Conservation (phyloP, 2,888 invertebrate species). For the Drosophila demipolita region DNA sequence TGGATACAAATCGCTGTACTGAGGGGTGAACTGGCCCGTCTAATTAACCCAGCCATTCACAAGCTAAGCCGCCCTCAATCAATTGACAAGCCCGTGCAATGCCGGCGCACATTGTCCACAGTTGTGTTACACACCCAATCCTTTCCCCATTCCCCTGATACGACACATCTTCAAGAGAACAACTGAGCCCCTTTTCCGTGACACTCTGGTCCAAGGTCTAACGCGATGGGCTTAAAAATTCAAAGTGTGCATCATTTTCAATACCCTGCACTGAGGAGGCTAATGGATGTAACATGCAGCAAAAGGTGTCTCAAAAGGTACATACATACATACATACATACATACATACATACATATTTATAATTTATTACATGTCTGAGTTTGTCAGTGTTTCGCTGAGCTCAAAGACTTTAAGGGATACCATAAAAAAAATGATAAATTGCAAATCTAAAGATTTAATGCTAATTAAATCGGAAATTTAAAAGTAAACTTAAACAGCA, state of each 20-base stretch:
- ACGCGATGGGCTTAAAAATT: constrained; percentile 49
- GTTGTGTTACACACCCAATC: constrained; percentile 16
- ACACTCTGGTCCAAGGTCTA: constrained; percentile 35
- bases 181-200: not conserved
- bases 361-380: not conserved
- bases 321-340: too few species aligned
- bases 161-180: not conserved
- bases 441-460: not conserved
- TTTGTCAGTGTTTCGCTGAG: not conserved
- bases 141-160: not conserved
- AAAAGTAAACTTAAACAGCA: not conserved
- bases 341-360: not conserved
- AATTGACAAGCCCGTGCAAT: constrained; percentile 40
- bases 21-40: constrained; percentile 27
- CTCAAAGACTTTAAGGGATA: not conserved
- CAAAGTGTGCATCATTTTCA: constrained; percentile 41
- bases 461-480: not conserved
- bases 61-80: constrained; percentile 71
- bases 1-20: not conserved
- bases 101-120: constrained; percentile 4
- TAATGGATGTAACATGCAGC: too few species aligned
- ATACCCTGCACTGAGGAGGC: not conserved
- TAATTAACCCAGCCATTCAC: constrained; percentile 69
- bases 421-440: not conserved
- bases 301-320: too few species aligned